Evolutionary conservation across 2,113 vertebrate species (phyloP).

Genomic region (Mormoops blainvillei): DNA sequence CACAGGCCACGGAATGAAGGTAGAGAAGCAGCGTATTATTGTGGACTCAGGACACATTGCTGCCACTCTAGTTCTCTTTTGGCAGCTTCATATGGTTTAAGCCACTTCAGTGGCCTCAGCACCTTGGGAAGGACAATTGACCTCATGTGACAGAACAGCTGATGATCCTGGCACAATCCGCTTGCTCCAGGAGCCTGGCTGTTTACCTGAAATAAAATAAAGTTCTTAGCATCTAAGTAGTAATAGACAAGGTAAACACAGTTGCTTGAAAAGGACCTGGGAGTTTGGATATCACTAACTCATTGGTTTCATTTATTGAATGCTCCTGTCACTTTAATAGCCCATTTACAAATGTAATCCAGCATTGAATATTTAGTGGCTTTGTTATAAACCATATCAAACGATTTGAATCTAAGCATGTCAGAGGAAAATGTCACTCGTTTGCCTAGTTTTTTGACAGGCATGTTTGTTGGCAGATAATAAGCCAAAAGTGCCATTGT

Average conservation of each 20-base stretch:
- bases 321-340: constrained; percentile 30
- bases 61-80: neutral
- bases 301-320: constrained; percentile 13
- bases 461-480: neutral
- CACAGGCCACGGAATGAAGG: neutral
- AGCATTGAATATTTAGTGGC: constrained; percentile 33
- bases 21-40: neutral
- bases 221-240: neutral
- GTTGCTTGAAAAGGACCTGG: neutral
- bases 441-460: neutral
- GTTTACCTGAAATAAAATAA: neutral
- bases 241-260: neutral
- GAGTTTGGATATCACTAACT: constrained; percentile 2
- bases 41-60: neutral
- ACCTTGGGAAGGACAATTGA: neutral
- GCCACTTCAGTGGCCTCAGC: neutral
- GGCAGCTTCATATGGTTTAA: neutral
- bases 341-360: constrained; percentile 18
- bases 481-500: constrained; percentile 22
- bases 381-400: constrained; percentile 36
- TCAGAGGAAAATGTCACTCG: constrained; percentile 18
- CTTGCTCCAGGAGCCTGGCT: neutral
- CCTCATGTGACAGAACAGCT: neutral
- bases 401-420: constrained; percentile 20
- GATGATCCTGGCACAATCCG: neutral